Base-by-base conservation (phyloP, 2,113 vertebrate species). In the Rhinopomastus cyanomelas region DNA sequence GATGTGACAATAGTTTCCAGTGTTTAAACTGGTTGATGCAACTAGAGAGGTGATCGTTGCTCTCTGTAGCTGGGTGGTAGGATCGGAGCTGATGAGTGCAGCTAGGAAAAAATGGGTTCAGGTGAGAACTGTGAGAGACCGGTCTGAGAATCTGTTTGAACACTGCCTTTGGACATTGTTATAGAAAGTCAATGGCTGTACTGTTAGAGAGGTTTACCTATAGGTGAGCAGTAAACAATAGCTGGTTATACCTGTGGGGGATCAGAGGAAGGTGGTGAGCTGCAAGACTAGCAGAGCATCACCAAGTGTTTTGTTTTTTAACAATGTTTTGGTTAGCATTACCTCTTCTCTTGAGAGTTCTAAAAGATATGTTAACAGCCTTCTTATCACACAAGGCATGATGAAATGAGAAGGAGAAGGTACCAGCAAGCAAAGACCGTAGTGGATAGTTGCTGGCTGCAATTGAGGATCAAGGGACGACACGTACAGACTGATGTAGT, bases 271-370 rank as follows among this genome's bases (percentile, higher is more conserved):
- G n/a, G 4, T 36, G 17, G 19, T 23, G 25, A 55, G 22, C 8
- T 61, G 51, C 34, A 17, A 0, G 2, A 71, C 13, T 71, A 73
- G 27, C 9, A 69, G 39, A 69, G 8, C 1, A 2, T 23, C n/a
- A 77, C 7, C 16, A 3, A 57, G 9, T n/a, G 2, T 0, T n/a
- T 3, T 0, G 4, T 89, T 82, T 66, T 69, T n/a, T n/a, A n/a
- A n/a, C 27, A 83, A 65, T 48, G 5, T 56, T 6, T 71, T 71
- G 29, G 10, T 74, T 60, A 60, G 3, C 17, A 8, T 34, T 52
- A 27, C 5, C 12, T 67, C 22, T 21, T 74, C 7, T 85, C 15
- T 59, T 36, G 78, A 60, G 76, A 84, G 85, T 55, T 66, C 55
- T 15, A 18, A 60, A 71, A 77, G 16, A 3, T 55, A 5, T 8